These are phyloP conservation scores for Aldabrachelys gigantea DNA, from an alignment of 2,113 vertebrate genomes.

Conservation along the genomic window DNA sequence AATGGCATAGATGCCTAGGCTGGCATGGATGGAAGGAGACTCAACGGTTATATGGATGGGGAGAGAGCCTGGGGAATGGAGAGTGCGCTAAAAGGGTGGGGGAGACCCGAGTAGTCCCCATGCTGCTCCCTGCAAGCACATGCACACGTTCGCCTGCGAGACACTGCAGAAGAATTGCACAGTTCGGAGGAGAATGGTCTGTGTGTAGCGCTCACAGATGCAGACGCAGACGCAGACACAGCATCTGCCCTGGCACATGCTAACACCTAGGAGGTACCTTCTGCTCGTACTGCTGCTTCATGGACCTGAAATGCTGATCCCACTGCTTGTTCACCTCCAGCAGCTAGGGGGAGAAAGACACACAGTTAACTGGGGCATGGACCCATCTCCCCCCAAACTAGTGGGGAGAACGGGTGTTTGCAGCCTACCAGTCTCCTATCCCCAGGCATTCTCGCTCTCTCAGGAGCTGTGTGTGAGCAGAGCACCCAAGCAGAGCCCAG, in stretches of 20 bases:
- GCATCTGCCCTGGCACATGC: too few species aligned
- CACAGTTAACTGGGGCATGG: background rate
- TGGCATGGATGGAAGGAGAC: background rate
- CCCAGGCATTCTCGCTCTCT: too few species aligned
- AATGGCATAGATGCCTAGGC: background rate
- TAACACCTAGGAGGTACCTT: conserved; percentile 83
- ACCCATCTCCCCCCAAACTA: background rate
- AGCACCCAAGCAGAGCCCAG: background rate
- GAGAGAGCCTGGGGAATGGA: background rate
- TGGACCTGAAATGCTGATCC: conserved; percentile 98
- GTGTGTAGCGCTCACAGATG: background rate
- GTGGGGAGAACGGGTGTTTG: background rate
- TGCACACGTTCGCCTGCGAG: rapidly evolving
- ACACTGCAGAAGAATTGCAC: background rate
- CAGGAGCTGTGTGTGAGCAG: background rate
- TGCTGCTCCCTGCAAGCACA: background rate
- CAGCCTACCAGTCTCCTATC: background rate
- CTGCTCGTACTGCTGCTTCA: conserved; percentile 98
- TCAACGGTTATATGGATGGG: too few species aligned
- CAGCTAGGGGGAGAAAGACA: conserved; percentile 80
- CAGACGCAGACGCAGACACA: too few species aligned
- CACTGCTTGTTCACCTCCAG: conserved; percentile 99
- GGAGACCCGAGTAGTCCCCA: background rate
- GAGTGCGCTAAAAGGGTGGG: background rate
- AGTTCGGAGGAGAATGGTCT: background rate